phyloP scores from a whole-genome alignment of 2,797 vertebrate species.

The Phalanger gymnotis region DNA sequence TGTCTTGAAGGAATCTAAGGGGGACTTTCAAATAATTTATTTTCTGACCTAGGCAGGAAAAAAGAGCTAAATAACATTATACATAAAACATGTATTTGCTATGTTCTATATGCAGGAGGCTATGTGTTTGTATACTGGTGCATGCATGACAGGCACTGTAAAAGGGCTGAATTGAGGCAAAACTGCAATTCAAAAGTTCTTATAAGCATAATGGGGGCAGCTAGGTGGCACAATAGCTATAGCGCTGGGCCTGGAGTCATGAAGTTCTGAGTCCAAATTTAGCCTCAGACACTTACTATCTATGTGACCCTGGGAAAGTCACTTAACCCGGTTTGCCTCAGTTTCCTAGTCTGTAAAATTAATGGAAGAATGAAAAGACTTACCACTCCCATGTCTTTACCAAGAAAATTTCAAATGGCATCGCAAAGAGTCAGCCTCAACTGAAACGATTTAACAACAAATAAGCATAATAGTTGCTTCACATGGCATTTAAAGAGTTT shows the following conservation, averaged over 20 bases:
- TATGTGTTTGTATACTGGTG: neutral
- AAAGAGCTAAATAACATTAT: neutral
- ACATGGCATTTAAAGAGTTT: neutral
- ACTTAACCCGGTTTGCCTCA: neutral
- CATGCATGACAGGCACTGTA: neutral
- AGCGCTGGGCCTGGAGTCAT: neutral
- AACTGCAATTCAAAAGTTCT: neutral
- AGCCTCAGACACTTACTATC: neutral
- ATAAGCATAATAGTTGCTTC: neutral
- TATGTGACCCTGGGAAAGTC: neutral
- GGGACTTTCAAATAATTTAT: constrained; percentile 7
- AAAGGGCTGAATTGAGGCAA: neutral
- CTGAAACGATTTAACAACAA: neutral
- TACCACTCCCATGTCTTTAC: neutral
- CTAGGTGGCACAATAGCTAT: neutral
- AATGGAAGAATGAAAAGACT: neutral
- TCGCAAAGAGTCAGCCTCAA: neutral
- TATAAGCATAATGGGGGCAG: neutral
- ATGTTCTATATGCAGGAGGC: neutral
- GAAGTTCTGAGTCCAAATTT: neutral
- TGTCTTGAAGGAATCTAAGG: neutral
- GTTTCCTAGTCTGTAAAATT: neutral
- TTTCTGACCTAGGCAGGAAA: constrained; percentile 23
- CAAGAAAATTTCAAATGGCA: neutral
- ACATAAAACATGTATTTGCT: neutral